Base-by-base conservation (phyloP, 64 coral and sea anemone species). In the Pachyseris speciosa region DNA sequence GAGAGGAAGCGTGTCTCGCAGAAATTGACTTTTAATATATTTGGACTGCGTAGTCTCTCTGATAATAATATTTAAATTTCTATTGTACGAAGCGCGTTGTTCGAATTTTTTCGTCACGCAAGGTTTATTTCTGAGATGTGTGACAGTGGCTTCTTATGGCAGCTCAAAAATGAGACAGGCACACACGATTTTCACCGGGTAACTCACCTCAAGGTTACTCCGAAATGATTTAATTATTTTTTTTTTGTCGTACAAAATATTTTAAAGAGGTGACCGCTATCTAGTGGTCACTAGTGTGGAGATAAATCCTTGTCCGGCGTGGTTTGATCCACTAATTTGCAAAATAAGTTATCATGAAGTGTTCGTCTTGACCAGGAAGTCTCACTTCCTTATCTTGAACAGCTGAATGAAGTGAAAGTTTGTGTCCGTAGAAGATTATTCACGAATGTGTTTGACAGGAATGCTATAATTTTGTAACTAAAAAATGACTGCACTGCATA, bases 11-110 rank as follows among this genome's bases (percentile, higher is more conserved):
- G 51, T 61, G 53, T 61, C 61, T 60, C 77, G 37, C 8, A 34
- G 61, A 40, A 70, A 10, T 81, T 81, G 77, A 81, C 36, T 53
- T 81, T 81, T 61, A 81, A 81, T 81, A 81, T 81, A 81, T 81
- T 61, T 39, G 60, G 77, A 61, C 13, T 4, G 9, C 25, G 16
- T 81, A 26, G 20, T 41, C 17, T 81, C 8, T 27, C 31, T 8
- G 13, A 59, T 40, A 47, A 81, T 60, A 9, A 25, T 81, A 81
- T 60, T 81, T 81, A 40, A 81, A 60, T n/a, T 55, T 55, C 20
- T 36, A 78, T 40, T 52, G 31, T 19, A 0, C 29, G 13, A 77
- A 52, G 44, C 27, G 26, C 45, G 26, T 77, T 77, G 37, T 19
- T 33, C 7, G 58, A 61, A 25, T 61, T 5, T 9, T 61, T 34